phyloP scores from a whole-genome alignment of 2,113 vertebrate species.

The Narcine bancroftii region DNA sequence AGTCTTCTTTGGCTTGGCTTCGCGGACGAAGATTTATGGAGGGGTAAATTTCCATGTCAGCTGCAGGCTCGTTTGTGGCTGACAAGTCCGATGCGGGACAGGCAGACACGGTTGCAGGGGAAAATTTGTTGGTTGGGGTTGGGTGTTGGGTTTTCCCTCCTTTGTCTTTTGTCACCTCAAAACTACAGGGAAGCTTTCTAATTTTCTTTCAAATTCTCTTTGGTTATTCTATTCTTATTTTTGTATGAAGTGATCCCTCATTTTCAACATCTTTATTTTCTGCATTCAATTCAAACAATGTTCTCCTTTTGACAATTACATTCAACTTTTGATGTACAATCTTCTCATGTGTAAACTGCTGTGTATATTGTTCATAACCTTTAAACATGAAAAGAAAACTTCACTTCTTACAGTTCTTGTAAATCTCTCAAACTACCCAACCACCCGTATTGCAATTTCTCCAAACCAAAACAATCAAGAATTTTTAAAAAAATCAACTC shows the following conservation, averaged over 20 bases:
- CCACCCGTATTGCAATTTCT: not conserved
- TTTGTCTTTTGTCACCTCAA: not conserved
- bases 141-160: too few relatives aligned
- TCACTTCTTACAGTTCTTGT: not conserved
- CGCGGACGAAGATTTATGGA: too few relatives aligned
- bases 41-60: too few relatives aligned
- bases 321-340: not conserved
- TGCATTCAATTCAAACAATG: not conserved
- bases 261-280: not conserved
- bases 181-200: not conserved
- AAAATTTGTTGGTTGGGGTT: too few relatives aligned
- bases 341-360: too few relatives aligned
- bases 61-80: too few relatives aligned
- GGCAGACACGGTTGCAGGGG: too few relatives aligned
- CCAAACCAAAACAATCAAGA: not conserved
- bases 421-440: not conserved
- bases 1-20: too few relatives aligned
- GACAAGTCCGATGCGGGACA: too few relatives aligned
- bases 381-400: not conserved
- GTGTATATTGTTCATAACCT: not conserved
- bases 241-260: not conserved
- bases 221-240: not conserved
- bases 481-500: not conserved
- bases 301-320: not conserved
- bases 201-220: not conserved